Evolutionary conservation across 2,888 invertebrate genomes (phyloP).

Genomic region (Laothoe populi): DNA sequence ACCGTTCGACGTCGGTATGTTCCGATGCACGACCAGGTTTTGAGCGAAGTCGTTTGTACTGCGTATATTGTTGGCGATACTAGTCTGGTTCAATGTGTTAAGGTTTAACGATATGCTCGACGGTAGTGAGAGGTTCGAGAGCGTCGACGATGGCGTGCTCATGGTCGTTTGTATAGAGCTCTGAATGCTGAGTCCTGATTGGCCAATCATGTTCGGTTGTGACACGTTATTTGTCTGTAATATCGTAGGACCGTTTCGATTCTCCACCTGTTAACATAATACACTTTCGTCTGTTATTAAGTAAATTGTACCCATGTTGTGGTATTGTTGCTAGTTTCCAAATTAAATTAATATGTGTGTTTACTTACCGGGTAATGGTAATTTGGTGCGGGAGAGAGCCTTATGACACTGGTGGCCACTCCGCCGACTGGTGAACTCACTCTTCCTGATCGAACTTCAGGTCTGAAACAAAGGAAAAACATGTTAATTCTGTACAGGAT

Average conservation of each 20-base stretch:
- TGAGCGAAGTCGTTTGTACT: constrained; percentile 67
- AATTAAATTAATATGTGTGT: background rate
- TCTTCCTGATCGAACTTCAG: constrained; percentile 88
- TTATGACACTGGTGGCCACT: constrained; percentile 91
- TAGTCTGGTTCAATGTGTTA: constrained; percentile 59
- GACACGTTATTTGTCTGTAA: constrained; percentile 58
- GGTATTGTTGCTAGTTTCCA: background rate
- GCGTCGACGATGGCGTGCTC: constrained; percentile 57
- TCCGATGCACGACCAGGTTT: constrained; percentile 68
- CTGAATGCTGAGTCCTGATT: constrained; percentile 58
- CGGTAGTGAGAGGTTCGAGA: constrained; percentile 61
- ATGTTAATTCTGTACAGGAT: too few species aligned
- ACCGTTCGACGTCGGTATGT: constrained; percentile 65
- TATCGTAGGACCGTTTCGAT: constrained; percentile 68
- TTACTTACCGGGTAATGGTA: constrained; percentile 74
- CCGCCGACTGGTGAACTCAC: constrained; percentile 79
- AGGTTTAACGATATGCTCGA: constrained; percentile 68
- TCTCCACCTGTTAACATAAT: constrained; percentile 61
- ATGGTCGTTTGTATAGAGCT: constrained; percentile 54
- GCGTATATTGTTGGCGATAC: constrained; percentile 62
- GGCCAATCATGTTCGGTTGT: constrained; percentile 63
- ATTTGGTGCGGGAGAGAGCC: constrained; percentile 91
- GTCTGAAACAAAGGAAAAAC: constrained; percentile 72
- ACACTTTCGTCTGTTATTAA: constrained; percentile 1
- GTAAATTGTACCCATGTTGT: background rate